Evolutionary conservation across 2,797 vertebrate species (phyloP), one percentile per base, ranked within the genome.

Genomic region (Okamejei kenojei): DNA sequence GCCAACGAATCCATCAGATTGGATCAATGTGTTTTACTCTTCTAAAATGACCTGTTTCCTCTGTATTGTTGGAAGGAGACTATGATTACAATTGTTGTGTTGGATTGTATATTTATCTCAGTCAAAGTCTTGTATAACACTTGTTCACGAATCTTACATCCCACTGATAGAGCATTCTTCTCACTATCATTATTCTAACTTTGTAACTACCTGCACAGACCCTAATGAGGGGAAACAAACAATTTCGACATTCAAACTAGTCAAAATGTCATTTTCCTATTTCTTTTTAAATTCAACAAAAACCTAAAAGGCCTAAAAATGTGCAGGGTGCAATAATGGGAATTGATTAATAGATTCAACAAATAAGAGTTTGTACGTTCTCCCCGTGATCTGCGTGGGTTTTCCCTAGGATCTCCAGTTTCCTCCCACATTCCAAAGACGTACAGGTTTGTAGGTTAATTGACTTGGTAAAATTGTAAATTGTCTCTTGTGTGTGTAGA

Each of bases 61-160:
- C 94, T 95, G 95, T 80, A 95, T 94, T 94, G 96, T 94, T 95
- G 94, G 45, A 95, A 95, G 96, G 95, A 95, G 95, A 95, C 95
- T 95, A 95, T 94, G 95, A 96, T 91, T 95, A 95, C 94, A 95
- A 94, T 95, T 94, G 95, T 95, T 96, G 96, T 96, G 96, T 96
- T 95, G 94, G 94, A 94, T 96, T 96, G 97, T 97, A n/a, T 96
- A 96, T 54, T 35, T 68, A 88, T 35, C n/a, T 15, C 35, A 35
- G 63, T 65, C 32, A 65, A 65, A 10, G 13, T 23, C 61, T 88
- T 35, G 61, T 86, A 15, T n/a, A 86, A 32, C 29, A 32, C 17
- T 86, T 86, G 54, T 88, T 19, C 84, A 65, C 84, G 19, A 35
- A 35, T 1, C 6, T 88, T 65, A 8, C 61, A 65, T 19, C 63